Conservation (phyloP, 2,888 invertebrate species). For the Bombyx huttoni region DNA sequence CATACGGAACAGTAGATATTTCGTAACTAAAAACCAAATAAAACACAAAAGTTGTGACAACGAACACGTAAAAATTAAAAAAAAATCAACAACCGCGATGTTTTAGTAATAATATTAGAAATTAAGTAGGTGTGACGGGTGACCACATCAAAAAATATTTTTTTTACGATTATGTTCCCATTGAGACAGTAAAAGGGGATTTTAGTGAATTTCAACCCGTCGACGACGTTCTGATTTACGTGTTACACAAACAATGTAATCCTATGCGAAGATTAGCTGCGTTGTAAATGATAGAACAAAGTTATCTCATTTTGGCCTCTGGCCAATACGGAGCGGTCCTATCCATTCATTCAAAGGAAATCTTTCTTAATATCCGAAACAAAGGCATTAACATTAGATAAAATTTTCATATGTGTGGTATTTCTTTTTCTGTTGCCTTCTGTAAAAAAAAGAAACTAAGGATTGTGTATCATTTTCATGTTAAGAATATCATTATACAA, state of each 20-base stretch:
- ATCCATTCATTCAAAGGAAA: constrained; percentile 33
- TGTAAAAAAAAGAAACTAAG: no score
- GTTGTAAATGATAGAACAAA: constrained; percentile 28
- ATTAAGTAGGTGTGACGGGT: constrained; percentile 15
- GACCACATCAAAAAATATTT: constrained; percentile 24
- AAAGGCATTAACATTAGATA: neutral
- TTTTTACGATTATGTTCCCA: constrained; percentile 19
- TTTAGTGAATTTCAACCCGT: constrained; percentile 27
- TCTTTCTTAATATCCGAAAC: neutral
- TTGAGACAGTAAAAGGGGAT: constrained; percentile 20
- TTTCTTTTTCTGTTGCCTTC: no score
- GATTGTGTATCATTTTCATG: no score
- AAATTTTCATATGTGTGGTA: neutral
- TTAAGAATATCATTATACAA: no score
- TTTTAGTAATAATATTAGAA: constrained; percentile 12
- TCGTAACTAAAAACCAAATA: constrained; percentile 9
- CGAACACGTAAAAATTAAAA: constrained; percentile 12
- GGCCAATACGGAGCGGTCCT: constrained; percentile 34
- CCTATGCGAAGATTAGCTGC: constrained; percentile 23
- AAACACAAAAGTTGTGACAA: constrained; percentile 12
- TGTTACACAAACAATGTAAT: constrained; percentile 27
- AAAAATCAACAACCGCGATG: constrained; percentile 11
- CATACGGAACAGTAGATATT: no score
- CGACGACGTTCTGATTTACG: constrained; percentile 28
- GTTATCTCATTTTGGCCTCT: constrained; percentile 35